Evolutionary conservation across 2,113 vertebrate genomes (phyloP), one percentile per base, ranked within the genome.

Genomic region (Vanacampus margaritifer): DNA sequence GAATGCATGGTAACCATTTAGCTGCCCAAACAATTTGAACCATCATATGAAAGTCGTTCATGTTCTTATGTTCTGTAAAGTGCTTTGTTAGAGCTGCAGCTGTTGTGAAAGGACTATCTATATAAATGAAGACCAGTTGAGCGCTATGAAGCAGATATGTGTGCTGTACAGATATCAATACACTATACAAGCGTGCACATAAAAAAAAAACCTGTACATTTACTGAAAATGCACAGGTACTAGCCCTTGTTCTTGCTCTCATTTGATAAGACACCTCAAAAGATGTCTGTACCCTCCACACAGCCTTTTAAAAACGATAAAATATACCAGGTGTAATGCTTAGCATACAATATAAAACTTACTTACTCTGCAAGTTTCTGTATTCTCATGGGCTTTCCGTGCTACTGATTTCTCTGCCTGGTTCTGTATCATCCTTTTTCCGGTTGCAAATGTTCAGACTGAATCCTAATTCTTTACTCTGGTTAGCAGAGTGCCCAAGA

Each of bases 401-500:
- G 67, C 87, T 88, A 89, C 89, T 90, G 88, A 91, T 90, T 89
- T 86, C 73, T 74, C 76, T 71, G 83, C 85, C 74, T 78, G 74
- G 72, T 86, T 32, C 26, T 56, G 54, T 32, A 87, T 89, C 91
- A 92, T 93, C 69, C 64, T 41, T 62, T 62, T 92, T 93, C 71
- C 86, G 86, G 82, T 92, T 91, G 83, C 84, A 77, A 90, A 83
- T 86, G 90, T 91, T 91, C 80, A 67, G 74, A 86, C 89, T 80
- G 79, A 82, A 87, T 88, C 76, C 90, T 95, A 94, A 95, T 94
- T 92, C 94, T 90, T 90, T 89, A 91, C 94, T 94, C 91, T 93
- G 90, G 93, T 93, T 96, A 91, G 92, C 90, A 82, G 77, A 88
- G 86, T 64, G 39, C 92, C 90, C 86, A 62, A 79, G 85, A 73